Base-by-base conservation (phyloP, 2,113 vertebrate species). In the Cricetomys ansorgei region DNA sequence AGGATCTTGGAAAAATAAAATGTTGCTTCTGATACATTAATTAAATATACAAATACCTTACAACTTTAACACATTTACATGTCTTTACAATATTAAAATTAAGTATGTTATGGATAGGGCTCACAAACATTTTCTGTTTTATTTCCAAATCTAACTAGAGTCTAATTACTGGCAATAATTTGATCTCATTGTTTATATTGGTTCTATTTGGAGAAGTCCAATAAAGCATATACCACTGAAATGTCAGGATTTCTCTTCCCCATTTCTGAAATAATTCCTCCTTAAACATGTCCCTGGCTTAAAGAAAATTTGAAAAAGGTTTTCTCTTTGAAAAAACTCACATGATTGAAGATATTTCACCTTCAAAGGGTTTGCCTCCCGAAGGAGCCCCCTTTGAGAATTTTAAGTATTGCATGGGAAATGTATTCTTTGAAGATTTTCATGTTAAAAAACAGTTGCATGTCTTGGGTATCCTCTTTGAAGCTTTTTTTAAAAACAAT, bases 381-480 rank as follows among this genome's bases (percentile, higher is more conserved):
- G 83, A 98, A 97, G 92, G 98, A 98, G 96, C 81, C 88, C 94
- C 92, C 94, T 98, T 98, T 98, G 98, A 98, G 98, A 97, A 97
- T 98, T 97, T 98, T 94, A 97, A 97, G 95, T 91, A 97, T 91
- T 97, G 96, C 96, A 94, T 86, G 96, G 86, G 92, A 97, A 96
- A 94, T 96, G 95, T 88, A 95, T 97, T 86, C 98, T 98, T 98
- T 98, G 98, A 98, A 98, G 97, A 97, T 97, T 96, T 97, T 97
- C 15, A 57, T 97, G 97, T 98, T 96, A 97, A 97, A 97, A 97
- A 97, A 84, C 31, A 98, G 95, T 96, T 97, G 93, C 88, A 96
- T 96, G 98, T 98, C 96, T 98, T 96, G 97, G 97, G 96, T 97
- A 98, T 98, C 98, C 97, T 98, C 96, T 98, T 98, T 98, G 98